Evolutionary conservation across 2,888 invertebrate genomes (phyloP).

Genomic region (Diachrysia chrysitis): DNA sequence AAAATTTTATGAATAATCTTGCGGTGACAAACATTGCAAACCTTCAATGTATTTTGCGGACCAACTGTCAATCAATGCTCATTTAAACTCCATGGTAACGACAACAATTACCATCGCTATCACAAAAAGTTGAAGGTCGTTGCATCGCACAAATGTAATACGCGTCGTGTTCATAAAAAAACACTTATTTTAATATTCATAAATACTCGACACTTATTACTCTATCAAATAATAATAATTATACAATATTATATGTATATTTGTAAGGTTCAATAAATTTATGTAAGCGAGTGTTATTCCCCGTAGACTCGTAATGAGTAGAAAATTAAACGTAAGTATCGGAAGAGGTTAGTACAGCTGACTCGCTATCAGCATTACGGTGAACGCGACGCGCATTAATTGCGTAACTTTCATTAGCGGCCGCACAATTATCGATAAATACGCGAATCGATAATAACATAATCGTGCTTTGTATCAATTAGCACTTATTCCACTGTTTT

Average conservation of each 20-base stretch:
- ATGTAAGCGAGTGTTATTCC: neutral
- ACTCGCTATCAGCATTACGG: neutral
- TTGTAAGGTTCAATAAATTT: neutral
- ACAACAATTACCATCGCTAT: constrained; percentile 12
- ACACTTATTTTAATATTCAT: neutral
- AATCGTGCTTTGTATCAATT: constrained; percentile 42
- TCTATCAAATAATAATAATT: too few relatives aligned
- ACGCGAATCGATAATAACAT: constrained; percentile 36
- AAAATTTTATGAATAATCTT: too few relatives aligned
- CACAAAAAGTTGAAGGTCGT: constrained; percentile 30
- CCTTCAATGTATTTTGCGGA: neutral
- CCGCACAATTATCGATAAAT: constrained; percentile 36
- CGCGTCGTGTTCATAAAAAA: constrained; percentile 9
- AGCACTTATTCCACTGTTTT: constrained; percentile 25
- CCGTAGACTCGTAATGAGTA: constrained; percentile 9
- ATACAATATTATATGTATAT: too few relatives aligned
- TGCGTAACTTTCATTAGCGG: constrained; percentile 40
- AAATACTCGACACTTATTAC: neutral
- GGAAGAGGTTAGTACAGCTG: neutral
- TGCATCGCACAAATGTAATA: constrained; percentile 11
- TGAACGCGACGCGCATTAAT: constrained; percentile 19
- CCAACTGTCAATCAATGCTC: constrained; percentile 20
- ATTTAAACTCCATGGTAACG: constrained; percentile 13
- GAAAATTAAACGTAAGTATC: neutral
- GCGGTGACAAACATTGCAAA: neutral